Conservation (phyloP, 2,797 vertebrate genomes). For the Pogoniulus pusillus region DNA sequence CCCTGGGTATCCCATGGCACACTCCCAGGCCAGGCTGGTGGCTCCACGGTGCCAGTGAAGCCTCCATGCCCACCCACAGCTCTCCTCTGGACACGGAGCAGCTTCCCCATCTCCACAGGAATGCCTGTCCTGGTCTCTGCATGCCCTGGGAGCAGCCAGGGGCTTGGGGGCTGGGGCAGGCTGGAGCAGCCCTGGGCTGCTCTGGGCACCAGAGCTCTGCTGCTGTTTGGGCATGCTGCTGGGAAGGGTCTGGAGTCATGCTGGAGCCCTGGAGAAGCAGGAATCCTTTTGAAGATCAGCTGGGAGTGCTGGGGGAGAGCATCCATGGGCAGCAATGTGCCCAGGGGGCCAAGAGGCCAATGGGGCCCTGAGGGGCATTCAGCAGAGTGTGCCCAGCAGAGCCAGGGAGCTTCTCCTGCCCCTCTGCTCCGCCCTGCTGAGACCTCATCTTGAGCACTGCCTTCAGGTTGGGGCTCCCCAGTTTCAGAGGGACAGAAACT, state of each 20-base stretch:
- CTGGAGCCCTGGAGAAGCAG: background rate
- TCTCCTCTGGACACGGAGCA: background rate
- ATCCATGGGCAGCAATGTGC: too few species aligned
- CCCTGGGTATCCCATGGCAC: background rate
- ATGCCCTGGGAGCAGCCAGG: background rate
- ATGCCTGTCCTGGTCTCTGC: too few species aligned
- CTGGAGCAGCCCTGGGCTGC: background rate
- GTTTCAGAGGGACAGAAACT: too few species aligned
- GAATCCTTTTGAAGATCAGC: background rate
- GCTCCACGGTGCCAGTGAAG: background rate
- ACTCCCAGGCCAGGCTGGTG: background rate
- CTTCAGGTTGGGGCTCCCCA: too few species aligned
- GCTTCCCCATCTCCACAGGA: background rate
- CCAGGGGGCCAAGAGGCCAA: too few species aligned
- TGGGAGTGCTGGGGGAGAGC: too few species aligned
- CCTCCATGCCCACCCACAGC: background rate
- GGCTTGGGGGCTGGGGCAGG: background rate
- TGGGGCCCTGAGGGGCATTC: too few species aligned
- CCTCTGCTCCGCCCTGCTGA: too few species aligned
- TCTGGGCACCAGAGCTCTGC: background rate
- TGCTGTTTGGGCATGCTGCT: background rate
- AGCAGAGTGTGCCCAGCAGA: too few species aligned
- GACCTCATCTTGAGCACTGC: too few species aligned
- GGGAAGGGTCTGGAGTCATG: background rate
- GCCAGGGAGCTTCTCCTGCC: too few species aligned